Conservation (phyloP, 2,888 invertebrate species). For the Idaea aversata region DNA sequence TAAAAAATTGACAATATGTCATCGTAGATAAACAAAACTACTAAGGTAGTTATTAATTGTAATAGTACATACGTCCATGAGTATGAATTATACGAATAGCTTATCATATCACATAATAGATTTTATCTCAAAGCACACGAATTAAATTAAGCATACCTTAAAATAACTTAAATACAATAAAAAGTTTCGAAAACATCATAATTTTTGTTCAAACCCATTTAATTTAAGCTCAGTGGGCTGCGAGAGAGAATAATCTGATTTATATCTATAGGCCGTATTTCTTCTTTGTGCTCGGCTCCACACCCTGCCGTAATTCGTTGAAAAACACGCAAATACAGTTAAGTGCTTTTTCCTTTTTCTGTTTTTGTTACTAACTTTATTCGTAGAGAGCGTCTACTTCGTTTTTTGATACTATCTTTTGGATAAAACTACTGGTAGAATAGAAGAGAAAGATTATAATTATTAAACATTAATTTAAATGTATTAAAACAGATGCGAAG, state of each 20-base stretch:
- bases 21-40: too few species aligned
- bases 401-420: neutral
- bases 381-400: neutral
- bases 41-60: too few species aligned
- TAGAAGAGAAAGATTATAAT: neutral
- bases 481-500: neutral
- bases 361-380: slow-evolving; percentile 34
- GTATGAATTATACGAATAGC: neutral
- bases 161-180: slow-evolving; percentile 34
- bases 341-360: slow-evolving; percentile 44
- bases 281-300: slow-evolving; percentile 50
- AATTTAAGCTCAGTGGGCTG: slow-evolving; percentile 55
- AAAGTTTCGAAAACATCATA: slow-evolving; percentile 55
- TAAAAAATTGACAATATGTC: too few species aligned
- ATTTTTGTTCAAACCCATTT: slow-evolving; percentile 60
- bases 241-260: slow-evolving; percentile 63
- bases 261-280: slow-evolving; percentile 57
- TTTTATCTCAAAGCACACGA: neutral
- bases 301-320: slow-evolving; percentile 54
- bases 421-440: neutral
- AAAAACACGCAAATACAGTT: slow-evolving; percentile 53
- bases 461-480: too few species aligned
- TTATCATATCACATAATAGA: too few species aligned
- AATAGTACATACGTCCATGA: too few species aligned
- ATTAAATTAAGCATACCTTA: neutral